Evolutionary conservation across 1,140 invertebrate species (phyloP), one percentile per base, ranked within the genome.

Genomic region (Drosophila navojoa): DNA sequence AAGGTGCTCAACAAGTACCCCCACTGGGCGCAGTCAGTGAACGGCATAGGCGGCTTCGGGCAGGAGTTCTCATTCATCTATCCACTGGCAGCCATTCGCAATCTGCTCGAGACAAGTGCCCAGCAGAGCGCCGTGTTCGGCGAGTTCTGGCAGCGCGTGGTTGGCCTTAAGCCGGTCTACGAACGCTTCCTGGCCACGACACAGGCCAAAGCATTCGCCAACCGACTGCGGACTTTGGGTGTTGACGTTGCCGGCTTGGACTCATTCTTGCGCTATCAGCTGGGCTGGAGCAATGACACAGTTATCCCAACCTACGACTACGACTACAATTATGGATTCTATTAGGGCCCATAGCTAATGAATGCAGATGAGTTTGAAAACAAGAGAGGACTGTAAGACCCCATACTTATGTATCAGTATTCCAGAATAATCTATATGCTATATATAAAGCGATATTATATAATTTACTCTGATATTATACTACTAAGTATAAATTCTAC

Each of bases 1-100:
- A 86, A 77, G 53, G 45, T 91, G 5, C 61, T 91, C 22, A 91
- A 90, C 38, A 81, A 87, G 22, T 77, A 85, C 62, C 86, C 90
- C 1, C 78, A 77, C 25, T 90, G 82, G 80, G 61, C 82, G 6
- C 79, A 82, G 58, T 49, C 71, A 5, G 77, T 82, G 0, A 72
- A 57, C 3, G 90, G 90, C 3, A 70, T 91, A 5, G 38, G 40
- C 22, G 90, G 90, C 15, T 91, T 91, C 32, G 50, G 84, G 32
- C 52, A 69, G 45, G 90, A 91, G 15, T 74, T 91, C 4, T 5
- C n/a, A 0, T 47, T 57, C 3, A 57, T 79, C 9, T 91, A 91
- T 63, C 89, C 90, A 0, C 15, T 69, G 6, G 29, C 82, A 19
- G 27, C 69, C 5, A 52, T 91, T 9, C 77, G 76, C 6, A 63